phyloP scores from a whole-genome alignment of 1,140 invertebrate genomes.

The Drosophila orena region DNA sequence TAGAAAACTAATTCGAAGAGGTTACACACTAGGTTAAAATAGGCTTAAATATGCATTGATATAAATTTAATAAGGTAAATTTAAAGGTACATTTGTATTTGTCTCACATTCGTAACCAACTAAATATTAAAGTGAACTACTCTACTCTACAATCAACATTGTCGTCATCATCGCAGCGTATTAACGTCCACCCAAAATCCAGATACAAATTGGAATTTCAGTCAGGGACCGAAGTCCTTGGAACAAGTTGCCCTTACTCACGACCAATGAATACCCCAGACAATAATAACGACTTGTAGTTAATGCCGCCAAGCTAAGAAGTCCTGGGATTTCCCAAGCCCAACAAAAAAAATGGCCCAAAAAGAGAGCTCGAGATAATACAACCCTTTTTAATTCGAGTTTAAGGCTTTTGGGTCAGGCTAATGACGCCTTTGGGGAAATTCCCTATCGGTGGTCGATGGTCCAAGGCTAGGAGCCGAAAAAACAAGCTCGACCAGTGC shows the following conservation, averaged over 20 bases:
- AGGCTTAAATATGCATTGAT: background rate
- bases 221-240: background rate
- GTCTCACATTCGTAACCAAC: background rate
- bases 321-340: conserved; percentile 11
- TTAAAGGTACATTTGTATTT: background rate
- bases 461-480: conserved; percentile 5
- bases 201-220: conserved; percentile 69
- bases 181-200: conserved; percentile 58
- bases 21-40: too few relatives aligned
- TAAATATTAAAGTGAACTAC: background rate
- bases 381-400: conserved; percentile 50
- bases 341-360: background rate
- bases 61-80: too few relatives aligned
- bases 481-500: conserved; percentile 34
- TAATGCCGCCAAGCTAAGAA: conserved; percentile 62
- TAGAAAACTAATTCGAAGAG: background rate
- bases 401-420: conserved; percentile 42
- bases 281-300: conserved; percentile 80
- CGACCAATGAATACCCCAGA: conserved; percentile 56
- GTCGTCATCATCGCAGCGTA: conserved; percentile 41
- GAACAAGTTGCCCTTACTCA: conserved; percentile 18
- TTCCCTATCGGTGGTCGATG: conserved; percentile 24
- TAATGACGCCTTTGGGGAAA: conserved; percentile 71
- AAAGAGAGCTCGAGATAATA: background rate
- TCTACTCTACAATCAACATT: conserved; percentile 22